A percentile compares a stretch with the other conserved stretches of the same genome.
Conservation (phyloP, 1,140 invertebrate genomes). For the Trissolcus basalis region DNA sequence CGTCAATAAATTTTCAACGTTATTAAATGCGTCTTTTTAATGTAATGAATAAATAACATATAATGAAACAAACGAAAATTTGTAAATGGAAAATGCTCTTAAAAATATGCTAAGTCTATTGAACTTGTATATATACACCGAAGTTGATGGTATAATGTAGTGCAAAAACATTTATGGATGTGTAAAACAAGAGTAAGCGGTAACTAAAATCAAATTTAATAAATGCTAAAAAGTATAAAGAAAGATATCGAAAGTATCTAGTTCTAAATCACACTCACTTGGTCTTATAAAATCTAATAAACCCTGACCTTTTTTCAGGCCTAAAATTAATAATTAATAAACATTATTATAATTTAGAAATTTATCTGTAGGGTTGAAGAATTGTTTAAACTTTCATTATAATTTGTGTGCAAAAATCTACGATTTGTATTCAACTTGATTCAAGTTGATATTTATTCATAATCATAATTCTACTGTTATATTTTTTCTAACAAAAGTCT, state of each 20-base stretch:
- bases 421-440: too few relatives aligned
- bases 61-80: too few relatives aligned
- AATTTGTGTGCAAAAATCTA: not conserved
- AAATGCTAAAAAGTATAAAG: not conserved
- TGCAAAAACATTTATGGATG: not conserved
- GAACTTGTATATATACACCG: too few relatives aligned
- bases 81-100: too few relatives aligned
- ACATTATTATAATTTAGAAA: not conserved
- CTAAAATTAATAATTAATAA: conserved; percentile 34
- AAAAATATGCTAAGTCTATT: not conserved
- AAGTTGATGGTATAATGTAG: not conserved
- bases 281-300: conserved; percentile 52
- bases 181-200: conserved; percentile 5
- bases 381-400: not conserved
- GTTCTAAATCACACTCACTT: conserved; percentile 38
- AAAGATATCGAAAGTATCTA: conserved; percentile 5
- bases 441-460: too few relatives aligned
- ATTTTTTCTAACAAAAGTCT: not conserved
- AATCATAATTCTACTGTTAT: too few relatives aligned
- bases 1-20: too few relatives aligned
- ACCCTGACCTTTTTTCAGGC: conserved; percentile 47
- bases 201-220: conserved; percentile 1
- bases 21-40: too few relatives aligned
- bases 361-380: not conserved
- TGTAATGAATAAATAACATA: too few relatives aligned